Evolutionary conservation across 2,888 invertebrate genomes (phyloP), one percentile per base, ranked within the genome.

Genomic region (Notodromas monacha): DNA sequence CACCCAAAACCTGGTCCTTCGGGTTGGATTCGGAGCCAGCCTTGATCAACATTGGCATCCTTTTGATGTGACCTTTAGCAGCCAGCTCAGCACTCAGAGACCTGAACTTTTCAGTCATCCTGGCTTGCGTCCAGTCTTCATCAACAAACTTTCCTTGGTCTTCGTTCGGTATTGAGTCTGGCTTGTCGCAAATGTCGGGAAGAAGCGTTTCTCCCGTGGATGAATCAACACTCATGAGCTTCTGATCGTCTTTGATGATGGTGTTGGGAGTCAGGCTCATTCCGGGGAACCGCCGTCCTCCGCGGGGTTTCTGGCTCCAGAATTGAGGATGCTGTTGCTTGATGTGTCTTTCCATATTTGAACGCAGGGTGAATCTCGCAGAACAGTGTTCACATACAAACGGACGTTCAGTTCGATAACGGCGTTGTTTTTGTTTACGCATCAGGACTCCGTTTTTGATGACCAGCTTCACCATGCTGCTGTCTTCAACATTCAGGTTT

Each of bases 341-440:
- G 3, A 81, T 72, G 41, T 84, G 84, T 1, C 79, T 58, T 47
- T 81, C 81, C 76, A 81, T 81, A 41, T 84, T 81, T 6, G 77
- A 77, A n/a, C 47, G 44, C 8, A 81, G 52, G 1, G 81, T 81
- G 43, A 84, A 84, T 31, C 73, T 57, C 0, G 79, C 77, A 1
- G 73, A 68, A 48, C 84, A 81, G 43, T 76, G 72, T 34, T 73
- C 72, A 46, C 81, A 84, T 1, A 69, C 67, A 48, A 77, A 81
- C 0, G 79, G 79, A 14, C 79, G 55, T 45, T 81, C 79, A 13
- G 79, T 79, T 34, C 79, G 58, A 44, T 79, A 79, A 26, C 79
- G 61, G 30, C 77, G 54, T 47, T 79, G 79, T 42, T 79, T 79
- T 43, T 77, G 77, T 41, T 79, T 79, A 2, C 76, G 76, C 65